phyloP scores from a whole-genome alignment of 1,140 invertebrate species.

The Trigoniulus corallinus region DNA sequence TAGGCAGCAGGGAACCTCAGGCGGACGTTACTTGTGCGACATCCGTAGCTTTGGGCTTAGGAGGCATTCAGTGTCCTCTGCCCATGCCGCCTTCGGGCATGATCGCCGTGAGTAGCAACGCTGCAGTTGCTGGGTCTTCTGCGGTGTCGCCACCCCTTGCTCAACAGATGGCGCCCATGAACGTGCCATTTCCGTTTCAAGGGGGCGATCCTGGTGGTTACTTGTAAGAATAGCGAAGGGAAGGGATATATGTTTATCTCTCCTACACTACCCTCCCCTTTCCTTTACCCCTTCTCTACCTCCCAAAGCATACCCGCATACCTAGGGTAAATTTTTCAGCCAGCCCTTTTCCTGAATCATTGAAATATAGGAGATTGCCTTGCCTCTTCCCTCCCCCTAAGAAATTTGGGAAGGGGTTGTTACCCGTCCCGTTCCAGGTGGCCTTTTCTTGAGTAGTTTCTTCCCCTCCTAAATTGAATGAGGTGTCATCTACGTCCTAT shows the following conservation, averaged over 20 bases:
- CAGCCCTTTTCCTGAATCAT: no score
- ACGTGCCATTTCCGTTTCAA: neutral
- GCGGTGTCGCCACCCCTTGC: neutral
- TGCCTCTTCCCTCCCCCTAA: no score
- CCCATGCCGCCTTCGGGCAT: neutral
- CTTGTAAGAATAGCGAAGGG: neutral
- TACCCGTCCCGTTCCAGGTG: no score
- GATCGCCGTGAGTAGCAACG: neutral
- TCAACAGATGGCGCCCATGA: neutral
- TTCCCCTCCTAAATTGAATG: no score
- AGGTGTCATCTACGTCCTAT: no score
- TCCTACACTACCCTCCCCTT: no score
- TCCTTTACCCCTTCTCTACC: no score
- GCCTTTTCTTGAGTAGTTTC: no score
- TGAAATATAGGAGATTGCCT: no score
- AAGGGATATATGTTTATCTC: neutral
- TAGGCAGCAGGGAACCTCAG: neutral
- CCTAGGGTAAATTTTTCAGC: no score
- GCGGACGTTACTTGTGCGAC: neutral
- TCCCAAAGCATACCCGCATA: no score
- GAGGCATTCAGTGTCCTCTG: neutral
- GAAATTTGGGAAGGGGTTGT: no score
- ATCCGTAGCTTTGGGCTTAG: neutral
- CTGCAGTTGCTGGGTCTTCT: neutral
- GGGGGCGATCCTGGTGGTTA: neutral